Percentiles rank a stretch among this genome's conserved stretches.
Evolutionary conservation across 2,888 invertebrate species (phyloP).

Genomic region (Sicus ferrugineus): DNA sequence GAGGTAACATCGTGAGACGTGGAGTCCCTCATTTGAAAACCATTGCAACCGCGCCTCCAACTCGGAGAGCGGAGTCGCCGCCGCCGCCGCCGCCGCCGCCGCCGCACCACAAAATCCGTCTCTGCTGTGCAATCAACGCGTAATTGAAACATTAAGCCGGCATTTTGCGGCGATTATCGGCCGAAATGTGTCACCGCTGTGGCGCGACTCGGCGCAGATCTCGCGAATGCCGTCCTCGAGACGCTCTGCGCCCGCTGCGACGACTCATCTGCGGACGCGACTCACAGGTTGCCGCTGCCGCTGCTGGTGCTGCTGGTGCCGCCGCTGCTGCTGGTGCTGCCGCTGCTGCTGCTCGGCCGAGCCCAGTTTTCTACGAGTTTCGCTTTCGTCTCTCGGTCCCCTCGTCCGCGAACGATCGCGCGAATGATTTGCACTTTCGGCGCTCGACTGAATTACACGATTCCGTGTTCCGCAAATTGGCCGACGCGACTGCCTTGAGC

Average conservation of each 20-base stretch:
- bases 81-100: no score
- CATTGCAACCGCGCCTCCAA: neutral
- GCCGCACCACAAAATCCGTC: no score
- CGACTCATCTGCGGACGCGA: neutral
- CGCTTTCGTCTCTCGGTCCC: neutral
- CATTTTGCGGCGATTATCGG: conserved; percentile 2
- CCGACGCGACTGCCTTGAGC: neutral
- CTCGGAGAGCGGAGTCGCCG: no score
- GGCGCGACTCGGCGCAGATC: neutral
- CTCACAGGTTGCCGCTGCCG: no score
- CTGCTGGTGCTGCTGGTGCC: no score
- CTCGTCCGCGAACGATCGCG: neutral
- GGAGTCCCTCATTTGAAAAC: no score
- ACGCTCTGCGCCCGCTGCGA: neutral
- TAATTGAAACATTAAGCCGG: conserved; percentile 10
- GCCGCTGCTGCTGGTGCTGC: no score
- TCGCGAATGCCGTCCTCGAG: no score
- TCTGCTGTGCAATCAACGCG: neutral
- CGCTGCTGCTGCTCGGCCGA: neutral
- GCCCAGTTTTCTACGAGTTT: neutral
- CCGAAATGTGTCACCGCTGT: conserved; percentile 10
- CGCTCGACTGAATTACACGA: conserved; percentile 13
- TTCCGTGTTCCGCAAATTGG: neutral
- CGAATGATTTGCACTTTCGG: conserved; percentile 13
- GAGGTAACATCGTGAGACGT: no score